Base-by-base conservation (phyloP, 2,113 vertebrate species). In the Bubo bubo region DNA sequence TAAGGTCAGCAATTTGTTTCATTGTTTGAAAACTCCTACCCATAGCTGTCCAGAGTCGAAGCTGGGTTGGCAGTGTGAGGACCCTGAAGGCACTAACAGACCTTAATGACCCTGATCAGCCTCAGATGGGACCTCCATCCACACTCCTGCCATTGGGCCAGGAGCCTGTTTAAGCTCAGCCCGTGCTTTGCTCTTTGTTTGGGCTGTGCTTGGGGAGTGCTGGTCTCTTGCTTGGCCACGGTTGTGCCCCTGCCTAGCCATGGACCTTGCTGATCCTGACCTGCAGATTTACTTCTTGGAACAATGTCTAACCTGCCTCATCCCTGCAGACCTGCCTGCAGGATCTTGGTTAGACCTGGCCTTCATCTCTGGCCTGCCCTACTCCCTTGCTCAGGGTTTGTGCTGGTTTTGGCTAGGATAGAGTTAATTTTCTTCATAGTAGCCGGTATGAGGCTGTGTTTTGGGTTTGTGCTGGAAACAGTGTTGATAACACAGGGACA, bases 181-280 rank as follows among this genome's bases (percentile, higher is more conserved):
- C 32, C 0, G 0, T 1, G 1, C 2, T 13, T 1, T 63, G 22
- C 12, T 45, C 6, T 63, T 49, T 41, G 10, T 86, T 28, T 70
- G 18, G 37, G 76, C 7, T 53, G 1, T 59, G 45, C 37, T 50
- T 72, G 28, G 34, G 12, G 10, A 22, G 30, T 5, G 41, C 7
- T 64, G 22, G 9, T 75, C 8, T 63, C 2, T 28, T 53, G 20
- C 13, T 35, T 39, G 26, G 28, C 6, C 1, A 1, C 0, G 34
- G 62, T 32, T 43, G 14, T 80, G 58, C 3, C 9, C 7, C 27
- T 71, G 24, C 22, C 23, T 27, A 53, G 59, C 30, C 2, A 2
- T 1, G 35, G 53, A 14, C 32, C 22, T 49, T 71, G 16, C n/a
- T 63, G 41, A 20, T 67, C 43, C 24, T 49, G 32, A 41, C 28